These are phyloP conservation scores for Rhadina sibilatrix DNA, from an alignment of 2,113 vertebrate species.

Conservation along the genomic window DNA sequence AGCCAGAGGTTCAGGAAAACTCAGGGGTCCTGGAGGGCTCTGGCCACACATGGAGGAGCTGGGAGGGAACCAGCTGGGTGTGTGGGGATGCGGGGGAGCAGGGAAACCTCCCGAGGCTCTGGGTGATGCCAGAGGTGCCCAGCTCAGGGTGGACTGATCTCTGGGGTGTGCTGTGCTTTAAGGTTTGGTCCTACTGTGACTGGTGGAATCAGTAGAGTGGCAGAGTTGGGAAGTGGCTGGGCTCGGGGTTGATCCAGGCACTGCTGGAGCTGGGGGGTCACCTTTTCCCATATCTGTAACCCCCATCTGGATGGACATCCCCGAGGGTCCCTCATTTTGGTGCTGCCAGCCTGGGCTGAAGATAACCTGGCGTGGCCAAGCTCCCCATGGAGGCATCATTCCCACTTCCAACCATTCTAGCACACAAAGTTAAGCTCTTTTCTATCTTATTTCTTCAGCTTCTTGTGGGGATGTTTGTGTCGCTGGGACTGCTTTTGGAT, in stretches of 20 bases:
- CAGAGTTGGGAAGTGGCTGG: fast-evolving
- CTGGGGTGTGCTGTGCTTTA: background rate
- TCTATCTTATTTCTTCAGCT: background rate
- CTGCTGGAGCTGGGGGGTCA: fast-evolving
- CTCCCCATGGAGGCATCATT: background rate
- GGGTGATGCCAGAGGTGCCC: background rate
- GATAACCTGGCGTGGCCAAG: background rate
- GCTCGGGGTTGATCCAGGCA: background rate
- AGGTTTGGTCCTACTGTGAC: background rate
- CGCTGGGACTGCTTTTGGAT: background rate
- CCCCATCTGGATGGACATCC: background rate
- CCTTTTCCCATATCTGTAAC: background rate
- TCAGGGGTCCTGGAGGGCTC: background rate
- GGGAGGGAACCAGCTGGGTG: background rate
- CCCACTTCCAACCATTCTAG: background rate
- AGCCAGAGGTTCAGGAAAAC: background rate
- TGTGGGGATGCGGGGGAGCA: background rate
- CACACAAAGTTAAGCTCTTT: background rate
- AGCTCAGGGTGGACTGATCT: background rate
- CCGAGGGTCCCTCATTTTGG: background rate
- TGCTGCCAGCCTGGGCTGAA: background rate
- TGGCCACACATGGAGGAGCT: background rate
- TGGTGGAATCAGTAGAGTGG: background rate
- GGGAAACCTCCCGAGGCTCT: background rate
- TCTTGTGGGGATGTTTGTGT: background rate